phyloP scores from a whole-genome alignment of 2,113 vertebrate species.

The Mus musculus region DNA sequence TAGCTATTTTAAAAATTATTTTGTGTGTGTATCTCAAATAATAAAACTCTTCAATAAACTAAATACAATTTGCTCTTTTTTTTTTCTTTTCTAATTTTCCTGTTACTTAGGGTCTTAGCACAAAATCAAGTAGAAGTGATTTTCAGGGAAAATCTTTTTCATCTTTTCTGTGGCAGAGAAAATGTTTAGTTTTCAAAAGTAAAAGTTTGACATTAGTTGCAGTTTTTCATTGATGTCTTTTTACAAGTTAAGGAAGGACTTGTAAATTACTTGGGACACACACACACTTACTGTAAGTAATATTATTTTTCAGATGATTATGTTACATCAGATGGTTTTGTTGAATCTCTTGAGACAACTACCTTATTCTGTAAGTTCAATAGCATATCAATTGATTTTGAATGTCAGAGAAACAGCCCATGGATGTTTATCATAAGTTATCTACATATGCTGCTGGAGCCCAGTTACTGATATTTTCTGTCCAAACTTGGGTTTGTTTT shows the following conservation, averaged over 20 bases:
- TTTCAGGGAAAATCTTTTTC: background rate
- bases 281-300: background rate
- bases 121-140: background rate
- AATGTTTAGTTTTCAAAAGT: background rate
- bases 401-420: background rate
- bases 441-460: background rate
- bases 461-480: background rate
- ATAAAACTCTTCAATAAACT: constrained; percentile 11
- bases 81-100: background rate
- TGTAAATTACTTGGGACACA: background rate
- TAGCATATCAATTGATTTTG: constrained; percentile 16
- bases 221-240: background rate
- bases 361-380: constrained; percentile 28
- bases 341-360: background rate
- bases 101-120: background rate
- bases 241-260: background rate
- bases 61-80: background rate
- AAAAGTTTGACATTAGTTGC: background rate
- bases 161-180: background rate
- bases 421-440: constrained; percentile 27
- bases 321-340: background rate
- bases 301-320: constrained; percentile 24
- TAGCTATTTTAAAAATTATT: background rate
- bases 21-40: background rate
- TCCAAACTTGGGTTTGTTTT: background rate